Conservation (phyloP, 2,888 invertebrate species). For the Plusia festucae region DNA sequence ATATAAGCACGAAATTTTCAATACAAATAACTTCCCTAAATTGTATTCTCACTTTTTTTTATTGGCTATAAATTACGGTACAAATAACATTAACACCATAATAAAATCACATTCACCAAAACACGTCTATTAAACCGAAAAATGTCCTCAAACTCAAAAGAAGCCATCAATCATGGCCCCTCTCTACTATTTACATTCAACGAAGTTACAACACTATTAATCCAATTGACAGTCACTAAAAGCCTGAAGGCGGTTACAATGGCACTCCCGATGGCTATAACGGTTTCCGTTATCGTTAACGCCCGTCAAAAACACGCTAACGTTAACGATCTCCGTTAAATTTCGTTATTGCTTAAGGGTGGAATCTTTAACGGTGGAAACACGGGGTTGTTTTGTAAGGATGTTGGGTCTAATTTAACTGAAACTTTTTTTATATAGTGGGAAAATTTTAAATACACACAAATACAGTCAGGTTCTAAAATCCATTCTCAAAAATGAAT, state of each 20-base stretch:
- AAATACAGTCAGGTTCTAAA: no score
- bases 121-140: slow-evolving; percentile 33
- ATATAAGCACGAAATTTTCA: no score
- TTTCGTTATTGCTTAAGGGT: slow-evolving; percentile 44
- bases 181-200: slow-evolving; percentile 46
- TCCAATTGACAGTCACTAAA: slow-evolving; percentile 62
- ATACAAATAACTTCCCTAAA: no score
- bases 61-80: neutral
- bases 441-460: no score
- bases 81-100: neutral
- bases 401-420: no score
- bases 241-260: slow-evolving; percentile 57
- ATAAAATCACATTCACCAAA: slow-evolving; percentile 24
- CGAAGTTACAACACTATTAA: slow-evolving; percentile 59
- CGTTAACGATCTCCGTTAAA: slow-evolving; percentile 56
- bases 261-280: slow-evolving; percentile 50
- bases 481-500: no score
- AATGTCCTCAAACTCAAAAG: slow-evolving; percentile 33
- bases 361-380: slow-evolving; percentile 34
- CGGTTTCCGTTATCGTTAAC: slow-evolving; percentile 60
- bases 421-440: no score
- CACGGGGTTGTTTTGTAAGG: slow-evolving; percentile 33
- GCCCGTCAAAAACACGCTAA: slow-evolving; percentile 59
- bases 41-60: no score
- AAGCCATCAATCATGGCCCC: slow-evolving; percentile 38